Conservation (phyloP, 2,113 vertebrate species). For the Bubo bubo region DNA sequence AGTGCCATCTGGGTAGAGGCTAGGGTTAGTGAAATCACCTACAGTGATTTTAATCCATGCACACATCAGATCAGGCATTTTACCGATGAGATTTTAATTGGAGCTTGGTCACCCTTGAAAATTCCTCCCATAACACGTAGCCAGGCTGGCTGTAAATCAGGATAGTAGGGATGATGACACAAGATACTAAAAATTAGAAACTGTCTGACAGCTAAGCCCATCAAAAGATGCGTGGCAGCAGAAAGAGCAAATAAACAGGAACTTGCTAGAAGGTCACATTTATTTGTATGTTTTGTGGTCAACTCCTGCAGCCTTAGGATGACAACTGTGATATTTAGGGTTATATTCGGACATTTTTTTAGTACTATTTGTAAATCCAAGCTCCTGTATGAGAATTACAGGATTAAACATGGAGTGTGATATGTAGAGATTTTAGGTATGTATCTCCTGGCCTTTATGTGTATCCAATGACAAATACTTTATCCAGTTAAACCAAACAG, state of each 20-base stretch:
- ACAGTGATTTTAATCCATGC: background rate
- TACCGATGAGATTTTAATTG: background rate
- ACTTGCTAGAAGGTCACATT: background rate
- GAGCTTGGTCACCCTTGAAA: background rate
- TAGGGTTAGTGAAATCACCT: background rate
- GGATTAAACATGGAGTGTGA: background rate
- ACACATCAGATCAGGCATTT: background rate
- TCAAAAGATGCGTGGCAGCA: rapidly evolving
- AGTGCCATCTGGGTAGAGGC: background rate
- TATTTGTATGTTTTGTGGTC: background rate
- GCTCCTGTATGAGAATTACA: background rate
- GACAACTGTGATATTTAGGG: background rate
- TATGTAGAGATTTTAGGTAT: background rate
- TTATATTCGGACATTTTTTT: background rate
- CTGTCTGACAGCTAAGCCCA: background rate
- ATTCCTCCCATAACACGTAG: background rate
- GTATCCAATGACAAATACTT: background rate
- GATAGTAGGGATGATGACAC: background rate
- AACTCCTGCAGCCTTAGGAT: background rate
- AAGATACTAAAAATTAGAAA: background rate
- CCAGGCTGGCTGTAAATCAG: background rate
- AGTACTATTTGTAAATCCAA: background rate
- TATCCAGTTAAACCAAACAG: background rate
- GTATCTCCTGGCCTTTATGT: background rate
- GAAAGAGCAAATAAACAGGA: background rate